Base-by-base conservation (phyloP, 2,113 vertebrate species). In the Genyomyrus donnyi region DNA sequence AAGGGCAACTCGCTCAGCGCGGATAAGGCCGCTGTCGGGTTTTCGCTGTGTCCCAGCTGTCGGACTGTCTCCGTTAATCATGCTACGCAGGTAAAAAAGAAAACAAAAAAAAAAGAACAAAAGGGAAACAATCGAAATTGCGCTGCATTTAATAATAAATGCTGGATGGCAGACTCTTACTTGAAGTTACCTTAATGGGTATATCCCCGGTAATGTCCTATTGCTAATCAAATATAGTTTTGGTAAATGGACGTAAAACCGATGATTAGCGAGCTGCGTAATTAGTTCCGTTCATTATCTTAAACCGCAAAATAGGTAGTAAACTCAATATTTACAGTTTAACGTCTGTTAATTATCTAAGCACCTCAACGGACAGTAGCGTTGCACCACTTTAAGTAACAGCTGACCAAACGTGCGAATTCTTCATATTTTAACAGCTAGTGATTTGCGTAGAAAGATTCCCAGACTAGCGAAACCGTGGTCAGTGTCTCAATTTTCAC, bases 1-100 rank as follows among this genome's bases (percentile, higher is more conserved):
- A 96, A 96, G 96, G 96, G 92, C 96, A 95, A 93, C 58, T 88
- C 0, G 45, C n/a, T 62, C 24, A 31, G 27, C 17, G 85, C 27
- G 11, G 70, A 85, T 77, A 77, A 77, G 24, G 0, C 66, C 2
- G 35, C 21, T 10, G 19, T 19, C 80, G 3, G 35, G 31, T 42
- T 84, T 11, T 21, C 13, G 17, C 5, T 3, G 13, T 17, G 80
- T 7, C 6, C 7, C 21, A 19, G 17, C 19, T 84, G 8, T 84
- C 8, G 39, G 39, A 84, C 21, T 45, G 80, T 21, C 42, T 42
- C 15, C 21, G 17, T 84, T 84, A 85, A 85, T 48, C 39, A 85
- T 85, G 35, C 74, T 42, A 5, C 35, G 31, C 74, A 70, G 62
- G 62, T 70, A 70, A 70, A 27, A 66, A 27, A 31, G 10, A 27